These are phyloP conservation scores for Cyclophora punctaria DNA, from an alignment of 2,888 invertebrate genomes.

Conservation along the genomic window DNA sequence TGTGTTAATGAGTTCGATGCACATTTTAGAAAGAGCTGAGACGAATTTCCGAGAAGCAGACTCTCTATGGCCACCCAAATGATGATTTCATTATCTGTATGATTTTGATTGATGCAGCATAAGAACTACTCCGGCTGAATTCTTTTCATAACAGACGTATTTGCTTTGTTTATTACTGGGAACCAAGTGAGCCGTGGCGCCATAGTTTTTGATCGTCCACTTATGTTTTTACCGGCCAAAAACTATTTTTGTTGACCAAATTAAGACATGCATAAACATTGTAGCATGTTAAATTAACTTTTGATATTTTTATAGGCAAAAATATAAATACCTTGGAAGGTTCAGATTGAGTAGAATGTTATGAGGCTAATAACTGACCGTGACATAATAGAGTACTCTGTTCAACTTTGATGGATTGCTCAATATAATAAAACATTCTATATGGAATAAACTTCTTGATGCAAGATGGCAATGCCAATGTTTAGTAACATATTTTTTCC, in stretches of 20 bases:
- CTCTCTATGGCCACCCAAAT: conserved; percentile 74
- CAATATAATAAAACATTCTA: too few species aligned
- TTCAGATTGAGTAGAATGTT: too few species aligned
- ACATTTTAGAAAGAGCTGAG: conserved; percentile 37
- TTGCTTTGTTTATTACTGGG: conserved; percentile 69
- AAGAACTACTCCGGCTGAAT: conserved; percentile 65
- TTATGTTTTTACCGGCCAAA: conserved; percentile 2
- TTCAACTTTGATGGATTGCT: too few species aligned
- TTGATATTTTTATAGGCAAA: too few species aligned
- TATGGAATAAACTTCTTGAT: too few species aligned
- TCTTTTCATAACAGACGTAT: conserved; percentile 64
- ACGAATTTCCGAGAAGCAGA: conserved; percentile 56
- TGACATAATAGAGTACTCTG: too few species aligned
- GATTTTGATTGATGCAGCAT: conserved; percentile 73
- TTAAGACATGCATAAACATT: conserved; percentile 6
- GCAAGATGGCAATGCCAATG: too few species aligned
- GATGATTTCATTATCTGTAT: conserved; percentile 75
- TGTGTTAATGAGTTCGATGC: conserved; percentile 65
- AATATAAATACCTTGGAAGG: too few species aligned
- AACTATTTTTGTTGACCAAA: conserved; percentile 12
- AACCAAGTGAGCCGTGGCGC: conserved; percentile 70
- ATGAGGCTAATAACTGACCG: too few species aligned
- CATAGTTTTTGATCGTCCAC: conserved; percentile 55
- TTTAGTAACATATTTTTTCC: too few species aligned
- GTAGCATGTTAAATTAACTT: too few species aligned